A percentile compares a stretch with the other conserved stretches of the same genome.
These are phyloP conservation scores for Ganaspis sp. DNA, from an alignment of 1,140 invertebrate species.

Conservation along the genomic window DNA sequence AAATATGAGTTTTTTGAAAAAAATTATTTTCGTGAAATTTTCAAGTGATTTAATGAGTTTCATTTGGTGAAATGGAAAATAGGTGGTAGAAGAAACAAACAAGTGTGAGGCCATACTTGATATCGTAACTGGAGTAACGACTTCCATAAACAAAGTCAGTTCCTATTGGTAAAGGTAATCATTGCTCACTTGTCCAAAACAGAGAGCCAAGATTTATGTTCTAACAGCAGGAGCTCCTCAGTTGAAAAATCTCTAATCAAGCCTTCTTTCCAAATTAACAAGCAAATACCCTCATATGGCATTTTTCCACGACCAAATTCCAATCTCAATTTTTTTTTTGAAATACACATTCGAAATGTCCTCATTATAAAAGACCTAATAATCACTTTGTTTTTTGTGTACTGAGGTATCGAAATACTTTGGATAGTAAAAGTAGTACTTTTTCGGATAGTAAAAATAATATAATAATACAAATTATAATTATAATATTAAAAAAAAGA, in stretches of 20 bases:
- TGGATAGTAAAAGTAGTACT: too few relatives aligned
- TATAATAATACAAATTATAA: too few relatives aligned
- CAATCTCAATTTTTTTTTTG: neutral
- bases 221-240: conserved; percentile 18
- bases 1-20: too few relatives aligned
- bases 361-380: neutral
- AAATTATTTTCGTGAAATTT: too few relatives aligned
- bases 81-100: conserved; percentile 12
- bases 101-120: conserved; percentile 25
- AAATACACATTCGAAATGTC: neutral
- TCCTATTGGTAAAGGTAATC: conserved; percentile 31
- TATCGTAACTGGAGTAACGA: conserved; percentile 24
- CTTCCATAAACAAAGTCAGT: conserved; percentile 25
- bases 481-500: too few relatives aligned
- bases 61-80: conserved; percentile 16
- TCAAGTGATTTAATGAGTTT: neutral
- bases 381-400: too few relatives aligned
- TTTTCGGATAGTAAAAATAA: too few relatives aligned
- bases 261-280: conserved; percentile 1
- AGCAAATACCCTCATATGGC: neutral
- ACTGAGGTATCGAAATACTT: too few relatives aligned
- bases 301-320: neutral
- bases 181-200: conserved; percentile 16
- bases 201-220: conserved; percentile 21
- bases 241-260: neutral